Base-by-base conservation (phyloP, 2,113 vertebrate species). In the Rana temporaria region DNA sequence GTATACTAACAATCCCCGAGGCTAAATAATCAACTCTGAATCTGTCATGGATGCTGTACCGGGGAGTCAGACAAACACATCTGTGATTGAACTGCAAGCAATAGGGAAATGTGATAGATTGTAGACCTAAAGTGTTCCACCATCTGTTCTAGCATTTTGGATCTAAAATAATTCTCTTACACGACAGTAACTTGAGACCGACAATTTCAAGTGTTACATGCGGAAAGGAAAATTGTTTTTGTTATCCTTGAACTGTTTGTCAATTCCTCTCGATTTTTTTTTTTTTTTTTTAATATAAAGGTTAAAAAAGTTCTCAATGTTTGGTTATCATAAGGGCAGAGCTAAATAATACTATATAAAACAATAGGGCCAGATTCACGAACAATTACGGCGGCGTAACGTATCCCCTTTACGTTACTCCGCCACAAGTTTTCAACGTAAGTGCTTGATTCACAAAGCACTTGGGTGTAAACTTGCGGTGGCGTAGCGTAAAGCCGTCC, bases 21-120 rank as follows among this genome's bases (percentile, higher is more conserved):
- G 81, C 81, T 55, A 75, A 83, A 83, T 83, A 75, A 76, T 83
- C 71, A 83, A 75, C 72, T 83, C 9, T 14, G 30, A 76, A 66
- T 83, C 72, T 83, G 81, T 60, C 63, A 75, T 76, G 72, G 64
- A 68, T 68, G 71, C 71, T 20, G 73, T 83, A 83, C 71, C 65
- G 52, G 62, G 64, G 81, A 83, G 81, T 67, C 63, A 68, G 72
- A 75, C 53, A 76, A 75, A 76, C 64, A 75, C 81, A 83, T 83
- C 81, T 83, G 81, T 76, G 81, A 76, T 68, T 76, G 81, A 83
- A 83, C 81, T 83, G 71, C 71, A 59, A 76, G 72, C 81, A 74
- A 57, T 76, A 56, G 72, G 72, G 81, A 76, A 74, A 83, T 60
- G 81, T 83, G 81, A 83, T 83, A 76, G 81, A 83, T 83, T 68